Conservation (phyloP, 2,888 invertebrate species). For the Lapara coniferarum region DNA sequence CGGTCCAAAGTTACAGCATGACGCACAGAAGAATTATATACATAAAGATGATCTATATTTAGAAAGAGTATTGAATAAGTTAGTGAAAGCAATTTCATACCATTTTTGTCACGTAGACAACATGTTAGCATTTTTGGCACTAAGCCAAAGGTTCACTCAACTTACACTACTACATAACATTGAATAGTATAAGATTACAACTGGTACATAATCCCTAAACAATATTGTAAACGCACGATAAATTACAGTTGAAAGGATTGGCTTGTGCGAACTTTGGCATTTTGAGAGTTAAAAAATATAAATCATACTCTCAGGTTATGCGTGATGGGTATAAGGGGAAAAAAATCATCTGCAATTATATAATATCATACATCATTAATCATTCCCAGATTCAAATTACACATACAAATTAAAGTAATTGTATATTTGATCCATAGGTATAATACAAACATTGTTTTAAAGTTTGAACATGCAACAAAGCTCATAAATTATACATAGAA, state of each 20-base stretch:
- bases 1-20: too few relatives aligned
- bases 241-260: constrained; percentile 2
- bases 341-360: too few relatives aligned
- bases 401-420: too few relatives aligned
- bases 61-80: not conserved
- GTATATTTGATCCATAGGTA: too few relatives aligned
- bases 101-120: not conserved
- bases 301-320: not conserved
- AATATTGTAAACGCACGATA: constrained; percentile 16
- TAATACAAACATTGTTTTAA: too few relatives aligned
- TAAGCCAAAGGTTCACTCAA: constrained; percentile 1
- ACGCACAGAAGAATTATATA: too few relatives aligned
- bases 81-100: not conserved
- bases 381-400: too few relatives aligned
- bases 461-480: too few relatives aligned
- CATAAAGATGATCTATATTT: not conserved
- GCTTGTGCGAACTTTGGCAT: constrained; percentile 3
- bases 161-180: not conserved
- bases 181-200: constrained; percentile 36
- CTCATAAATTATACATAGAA: too few relatives aligned
- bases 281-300: not conserved
- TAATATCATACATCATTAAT: too few relatives aligned
- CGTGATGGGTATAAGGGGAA: too few relatives aligned
- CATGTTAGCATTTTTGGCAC: not conserved
- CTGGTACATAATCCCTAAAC: constrained; percentile 35